These are phyloP conservation scores for Nebria salina DNA, from an alignment of 2,888 invertebrate genomes.

Conservation along the genomic window DNA sequence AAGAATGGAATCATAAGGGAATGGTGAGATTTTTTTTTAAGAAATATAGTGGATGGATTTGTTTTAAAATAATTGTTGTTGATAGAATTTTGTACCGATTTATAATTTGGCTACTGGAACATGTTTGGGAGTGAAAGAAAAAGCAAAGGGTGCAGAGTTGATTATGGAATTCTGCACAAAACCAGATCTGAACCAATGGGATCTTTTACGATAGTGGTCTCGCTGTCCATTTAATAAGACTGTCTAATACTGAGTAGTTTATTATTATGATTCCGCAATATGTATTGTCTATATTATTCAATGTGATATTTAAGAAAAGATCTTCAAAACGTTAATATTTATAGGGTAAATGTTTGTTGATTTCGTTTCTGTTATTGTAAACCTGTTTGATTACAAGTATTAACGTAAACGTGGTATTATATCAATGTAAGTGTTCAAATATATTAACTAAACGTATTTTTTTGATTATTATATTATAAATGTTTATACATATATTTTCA, in stretches of 20 bases:
- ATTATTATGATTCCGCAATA: not conserved
- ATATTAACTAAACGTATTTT: not conserved
- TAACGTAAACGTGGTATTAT: not conserved
- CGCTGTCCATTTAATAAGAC: constrained; percentile 29
- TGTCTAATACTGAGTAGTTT: constrained; percentile 11
- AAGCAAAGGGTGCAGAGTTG: constrained; percentile 63
- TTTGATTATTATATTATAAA: not conserved
- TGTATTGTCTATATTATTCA: constrained; percentile 19
- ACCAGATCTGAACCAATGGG: constrained; percentile 65
- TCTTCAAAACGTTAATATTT: constrained; percentile 65
- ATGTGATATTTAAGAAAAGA: constrained; percentile 51
- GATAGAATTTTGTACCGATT: constrained; percentile 75
- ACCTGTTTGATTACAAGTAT: not conserved
- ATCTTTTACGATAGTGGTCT: constrained; percentile 60
- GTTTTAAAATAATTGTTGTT: constrained; percentile 53
- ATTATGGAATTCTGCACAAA: constrained; percentile 72
- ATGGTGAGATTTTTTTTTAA: constrained; percentile 63
- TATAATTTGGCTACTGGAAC: constrained; percentile 89
- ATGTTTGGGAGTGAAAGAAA: constrained; percentile 72
- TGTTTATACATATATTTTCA: not conserved
- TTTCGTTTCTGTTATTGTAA: not conserved
- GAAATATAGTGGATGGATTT: not conserved
- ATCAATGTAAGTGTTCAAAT: constrained; percentile 1
- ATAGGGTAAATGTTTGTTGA: not conserved
- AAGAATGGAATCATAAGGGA: constrained; percentile 89